phyloP scores from a whole-genome alignment of 2,888 invertebrate genomes.

The Acronicta aceris region DNA sequence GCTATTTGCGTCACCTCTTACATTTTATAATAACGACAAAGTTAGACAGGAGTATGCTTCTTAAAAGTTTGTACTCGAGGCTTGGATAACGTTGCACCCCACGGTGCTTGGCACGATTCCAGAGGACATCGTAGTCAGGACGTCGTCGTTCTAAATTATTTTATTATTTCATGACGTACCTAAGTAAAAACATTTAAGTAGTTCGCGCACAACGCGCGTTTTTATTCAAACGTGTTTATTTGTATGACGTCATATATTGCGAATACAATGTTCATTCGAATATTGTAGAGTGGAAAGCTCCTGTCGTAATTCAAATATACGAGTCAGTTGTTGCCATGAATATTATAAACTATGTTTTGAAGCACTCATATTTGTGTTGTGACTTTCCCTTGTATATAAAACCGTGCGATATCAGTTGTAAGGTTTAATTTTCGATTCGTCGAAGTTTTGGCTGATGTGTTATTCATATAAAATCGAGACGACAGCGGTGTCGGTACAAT shows the following conservation, averaged over 20 bases:
- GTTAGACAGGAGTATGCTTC: slow-evolving; percentile 72
- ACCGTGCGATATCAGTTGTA: slow-evolving; percentile 46
- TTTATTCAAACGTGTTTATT: slow-evolving; percentile 52
- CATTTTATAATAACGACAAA: slow-evolving; percentile 75
- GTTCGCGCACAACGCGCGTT: slow-evolving; percentile 44
- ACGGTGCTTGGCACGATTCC: slow-evolving; percentile 73
- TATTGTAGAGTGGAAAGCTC: slow-evolving; percentile 51
- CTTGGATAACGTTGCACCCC: slow-evolving; percentile 70
- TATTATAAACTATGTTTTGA: slow-evolving; percentile 60
- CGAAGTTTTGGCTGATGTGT: slow-evolving; percentile 64
- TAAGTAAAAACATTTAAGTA: slow-evolving; percentile 65
- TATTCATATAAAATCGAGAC: slow-evolving; percentile 63
- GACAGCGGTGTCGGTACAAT: slow-evolving; percentile 59
- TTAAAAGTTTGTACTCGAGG: slow-evolving; percentile 71
- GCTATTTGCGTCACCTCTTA: slow-evolving; percentile 66
- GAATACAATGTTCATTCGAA: slow-evolving; percentile 57
- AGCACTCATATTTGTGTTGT: slow-evolving; percentile 49
- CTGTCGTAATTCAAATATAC: slow-evolving; percentile 64
- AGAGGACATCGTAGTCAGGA: slow-evolving; percentile 67
- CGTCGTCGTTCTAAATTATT: slow-evolving; percentile 75
- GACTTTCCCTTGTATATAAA: slow-evolving; percentile 29
- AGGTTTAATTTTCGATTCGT: slow-evolving; percentile 63
- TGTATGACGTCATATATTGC: slow-evolving; percentile 46
- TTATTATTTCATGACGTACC: slow-evolving; percentile 75
- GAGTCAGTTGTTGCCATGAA: slow-evolving; percentile 60